Evolutionary conservation across 2,888 invertebrate species (phyloP), one percentile per base, ranked within the genome.

Genomic region (Scotopteryx bipunctaria): DNA sequence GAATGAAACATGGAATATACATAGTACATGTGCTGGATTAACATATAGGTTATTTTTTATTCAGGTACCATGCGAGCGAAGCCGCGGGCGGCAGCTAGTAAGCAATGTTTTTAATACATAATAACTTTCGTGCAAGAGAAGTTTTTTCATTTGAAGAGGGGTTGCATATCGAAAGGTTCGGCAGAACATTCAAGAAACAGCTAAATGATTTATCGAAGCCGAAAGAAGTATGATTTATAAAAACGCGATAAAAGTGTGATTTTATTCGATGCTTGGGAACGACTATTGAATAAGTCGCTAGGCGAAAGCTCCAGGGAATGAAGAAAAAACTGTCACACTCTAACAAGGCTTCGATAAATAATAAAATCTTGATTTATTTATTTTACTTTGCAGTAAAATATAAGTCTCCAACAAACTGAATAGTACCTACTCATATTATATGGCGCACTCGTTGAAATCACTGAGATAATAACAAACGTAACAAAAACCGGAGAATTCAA

Each of bases 21-120:
- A n/a, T n/a, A n/a, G n/a, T n/a, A n/a, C n/a, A n/a, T n/a, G n/a
- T n/a, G n/a, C n/a, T n/a, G n/a, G n/a, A n/a, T n/a, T n/a, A n/a
- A n/a, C n/a, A n/a, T n/a, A n/a, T n/a, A n/a, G n/a, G n/a, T n/a
- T n/a, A n/a, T n/a, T n/a, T n/a, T n/a, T n/a, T n/a, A n/a, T n/a
- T n/a, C n/a, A n/a, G n/a, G n/a, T n/a, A n/a, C n/a, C n/a, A n/a
- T n/a, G n/a, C n/a, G n/a, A n/a, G n/a, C n/a, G n/a, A n/a, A n/a
- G n/a, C n/a, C n/a, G n/a, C n/a, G n/a, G n/a, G n/a, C n/a, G n/a
- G n/a, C n/a, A n/a, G n/a, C n/a, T n/a, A n/a, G n/a, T 57, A 54
- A 67, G 61, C 65, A 67, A 69, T 72, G 66, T 72, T 71, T 67
- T 66, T 66, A 37, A 37, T 58, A n/a, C n/a, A 25, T 36, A 60